Percentiles rank a stretch among this genome's conserved stretches.
These are phyloP conservation scores for Plagiodera versicolora DNA, from an alignment of 2,888 invertebrate species.

Conservation along the genomic window DNA sequence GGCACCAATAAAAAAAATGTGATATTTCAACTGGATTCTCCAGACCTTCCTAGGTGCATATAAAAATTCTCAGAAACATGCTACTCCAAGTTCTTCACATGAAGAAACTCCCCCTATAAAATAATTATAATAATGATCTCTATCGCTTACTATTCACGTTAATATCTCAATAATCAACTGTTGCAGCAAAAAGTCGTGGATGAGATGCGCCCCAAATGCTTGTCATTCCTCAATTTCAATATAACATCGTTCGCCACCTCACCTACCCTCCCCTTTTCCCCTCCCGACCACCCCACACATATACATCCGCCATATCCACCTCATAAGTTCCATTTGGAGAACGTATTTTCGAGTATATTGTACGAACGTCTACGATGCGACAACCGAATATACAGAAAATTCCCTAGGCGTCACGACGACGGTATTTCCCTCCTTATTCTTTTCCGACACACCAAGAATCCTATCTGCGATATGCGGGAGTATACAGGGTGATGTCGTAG, in stretches of 20 bases:
- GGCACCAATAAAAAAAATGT: too few relatives aligned
- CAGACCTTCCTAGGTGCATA: too few relatives aligned
- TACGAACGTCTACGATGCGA: constrained; percentile 31
- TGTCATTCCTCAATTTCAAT: not conserved
- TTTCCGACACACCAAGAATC: constrained; percentile 43
- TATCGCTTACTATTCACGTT: too few relatives aligned
- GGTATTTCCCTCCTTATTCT: constrained; percentile 26
- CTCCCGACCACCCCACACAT: constrained; percentile 1
- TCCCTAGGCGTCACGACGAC: constrained; percentile 31
- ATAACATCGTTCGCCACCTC: not conserved
- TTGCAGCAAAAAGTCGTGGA: not conserved
- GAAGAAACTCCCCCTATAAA: too few relatives aligned
- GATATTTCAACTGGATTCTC: too few relatives aligned
- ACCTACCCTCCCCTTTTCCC: constrained; percentile 21
- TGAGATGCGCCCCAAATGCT: not conserved
- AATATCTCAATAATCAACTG: too few relatives aligned
- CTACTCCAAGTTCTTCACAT: too few relatives aligned
- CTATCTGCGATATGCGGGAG: constrained; percentile 50
- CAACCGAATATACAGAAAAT: constrained; percentile 37
- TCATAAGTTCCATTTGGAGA: constrained; percentile 25
- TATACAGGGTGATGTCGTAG: constrained; percentile 34
- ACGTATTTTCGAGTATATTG: constrained; percentile 34
- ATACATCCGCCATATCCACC: constrained; percentile 11
- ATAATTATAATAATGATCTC: too few relatives aligned
- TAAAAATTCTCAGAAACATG: too few relatives aligned